Base-by-base conservation (phyloP, 2,888 invertebrate genomes). In the Rhogogaster chlorosoma region DNA sequence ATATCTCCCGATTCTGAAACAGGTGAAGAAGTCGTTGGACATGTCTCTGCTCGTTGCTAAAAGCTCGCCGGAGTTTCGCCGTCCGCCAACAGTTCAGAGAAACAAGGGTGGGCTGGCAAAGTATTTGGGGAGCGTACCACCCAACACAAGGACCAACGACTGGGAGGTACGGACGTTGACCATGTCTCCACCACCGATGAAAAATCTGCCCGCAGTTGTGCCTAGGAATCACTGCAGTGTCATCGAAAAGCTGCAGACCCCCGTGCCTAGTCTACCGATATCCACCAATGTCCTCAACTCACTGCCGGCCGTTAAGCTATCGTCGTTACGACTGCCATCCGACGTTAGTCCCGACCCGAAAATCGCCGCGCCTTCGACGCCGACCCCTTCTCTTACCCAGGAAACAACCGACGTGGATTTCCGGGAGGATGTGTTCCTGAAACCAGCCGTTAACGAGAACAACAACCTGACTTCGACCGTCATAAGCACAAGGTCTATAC, bases 171-270 rank as follows among this genome's bases (percentile, higher is more conserved):
- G 91, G 71, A 89, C 89, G 75, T 87, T 88, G 87, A 88, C 92
- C 67, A 91, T 91, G 87, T 92, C 93, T 82, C 91, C 93, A 86
- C 93, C 93, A 26, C 92, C 94, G 36, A 89, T 93, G 5, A 94
- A 91, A 84, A 93, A 92, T 77, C 91, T 94, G 75, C 93, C 88
- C 75, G 88, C 95, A 15, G 92, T 95, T 92, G 93, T 94, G 85
- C 94, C 95, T n/a, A 94, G 95, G 91, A 93, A 94, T 86, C 95
- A 94, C 10, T 26, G 26, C 88, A 94, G 94, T 86, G 94, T 95
- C 78, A 94, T 95, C 85, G 95, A 95, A 87, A 94, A 95, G 85
- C 94, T 94, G 89, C 94, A 95, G 84, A 95, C 95, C 86, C 94
- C 95, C 86, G 94, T 95, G 93, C 95, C 95, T 92, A 94, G 89